phyloP scores from a whole-genome alignment of 2,113 vertebrate species.

The Pelobates fuscus region DNA sequence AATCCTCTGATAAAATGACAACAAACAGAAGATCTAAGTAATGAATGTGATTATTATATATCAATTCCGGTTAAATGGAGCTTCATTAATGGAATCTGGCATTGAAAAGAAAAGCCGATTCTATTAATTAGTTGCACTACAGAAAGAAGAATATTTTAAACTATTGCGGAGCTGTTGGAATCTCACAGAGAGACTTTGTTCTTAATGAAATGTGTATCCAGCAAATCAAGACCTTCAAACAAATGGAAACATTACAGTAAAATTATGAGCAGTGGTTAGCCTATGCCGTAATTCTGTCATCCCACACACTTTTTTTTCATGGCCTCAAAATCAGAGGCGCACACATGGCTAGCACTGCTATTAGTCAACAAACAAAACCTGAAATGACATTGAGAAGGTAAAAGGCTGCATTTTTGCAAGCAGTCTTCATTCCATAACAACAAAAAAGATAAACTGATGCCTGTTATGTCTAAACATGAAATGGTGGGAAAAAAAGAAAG shows the following conservation, averaged over 20 bases:
- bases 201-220: constrained; percentile 28
- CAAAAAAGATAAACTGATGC: too few species aligned
- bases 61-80: constrained; percentile 56
- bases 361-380: too few species aligned
- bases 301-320: too few species aligned
- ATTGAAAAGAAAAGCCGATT: constrained; percentile 52
- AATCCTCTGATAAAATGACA: constrained; percentile 53
- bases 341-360: too few species aligned
- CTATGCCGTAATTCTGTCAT: neutral
- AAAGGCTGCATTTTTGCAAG: too few species aligned
- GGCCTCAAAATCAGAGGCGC: too few species aligned
- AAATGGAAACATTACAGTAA: neutral
- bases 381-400: too few species aligned
- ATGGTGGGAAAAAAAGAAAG: too few species aligned
- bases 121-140: constrained; percentile 55
- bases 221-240: constrained; percentile 6
- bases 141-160: constrained; percentile 34
- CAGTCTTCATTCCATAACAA: too few species aligned
- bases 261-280: neutral
- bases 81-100: constrained; percentile 61
- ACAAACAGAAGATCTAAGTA: constrained; percentile 61
- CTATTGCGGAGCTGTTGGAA: constrained; percentile 25
- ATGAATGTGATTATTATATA: constrained; percentile 53
- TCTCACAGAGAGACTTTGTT: constrained; percentile 15
- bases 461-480: too few species aligned